Conservation (phyloP, 2,888 invertebrate species). For the Drosophila gaucha region DNA sequence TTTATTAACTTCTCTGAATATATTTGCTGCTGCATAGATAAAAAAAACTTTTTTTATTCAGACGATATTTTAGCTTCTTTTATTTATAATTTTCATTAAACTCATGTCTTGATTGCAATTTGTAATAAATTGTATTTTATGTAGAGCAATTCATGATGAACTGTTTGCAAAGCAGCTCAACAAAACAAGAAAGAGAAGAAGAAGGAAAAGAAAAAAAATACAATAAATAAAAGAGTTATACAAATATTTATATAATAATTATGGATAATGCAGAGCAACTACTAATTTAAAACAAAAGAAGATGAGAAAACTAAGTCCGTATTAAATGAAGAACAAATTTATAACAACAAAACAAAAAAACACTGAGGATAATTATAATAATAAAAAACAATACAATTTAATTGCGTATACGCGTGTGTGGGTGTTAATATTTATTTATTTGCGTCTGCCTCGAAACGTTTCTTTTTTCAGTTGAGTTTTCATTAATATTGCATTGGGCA, state of each 20-base stretch:
- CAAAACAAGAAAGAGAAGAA: constrained; percentile 41
- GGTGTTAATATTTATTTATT: constrained; percentile 28
- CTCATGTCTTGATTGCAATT: too few species aligned
- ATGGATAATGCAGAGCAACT: constrained; percentile 68
- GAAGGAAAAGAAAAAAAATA: constrained; percentile 14
- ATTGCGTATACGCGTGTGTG: constrained; percentile 65
- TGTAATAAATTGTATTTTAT: constrained; percentile 47
- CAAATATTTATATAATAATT: constrained; percentile 76
- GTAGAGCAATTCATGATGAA: constrained; percentile 50
- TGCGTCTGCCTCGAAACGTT: constrained; percentile 47
- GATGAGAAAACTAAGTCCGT: constrained; percentile 29
- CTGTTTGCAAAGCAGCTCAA: constrained; percentile 44
- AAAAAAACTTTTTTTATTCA: background rate
- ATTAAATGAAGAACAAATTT: constrained; percentile 55
- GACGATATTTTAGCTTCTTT: too few species aligned
- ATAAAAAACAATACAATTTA: constrained; percentile 55
- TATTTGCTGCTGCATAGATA: background rate
- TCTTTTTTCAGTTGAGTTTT: constrained; percentile 61
- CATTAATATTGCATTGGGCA: constrained; percentile 75
- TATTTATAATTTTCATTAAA: too few species aligned
- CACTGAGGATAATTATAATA: constrained; percentile 28
- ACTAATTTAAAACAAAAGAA: constrained; percentile 44
- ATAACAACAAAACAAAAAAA: constrained; percentile 42
- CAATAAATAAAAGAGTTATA: constrained; percentile 59
- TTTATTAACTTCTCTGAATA: background rate